Percentiles rank a stretch among this genome's conserved stretches.
Evolutionary conservation across 2,797 vertebrate species (phyloP).

Genomic region (Micrastur ruficollis): DNA sequence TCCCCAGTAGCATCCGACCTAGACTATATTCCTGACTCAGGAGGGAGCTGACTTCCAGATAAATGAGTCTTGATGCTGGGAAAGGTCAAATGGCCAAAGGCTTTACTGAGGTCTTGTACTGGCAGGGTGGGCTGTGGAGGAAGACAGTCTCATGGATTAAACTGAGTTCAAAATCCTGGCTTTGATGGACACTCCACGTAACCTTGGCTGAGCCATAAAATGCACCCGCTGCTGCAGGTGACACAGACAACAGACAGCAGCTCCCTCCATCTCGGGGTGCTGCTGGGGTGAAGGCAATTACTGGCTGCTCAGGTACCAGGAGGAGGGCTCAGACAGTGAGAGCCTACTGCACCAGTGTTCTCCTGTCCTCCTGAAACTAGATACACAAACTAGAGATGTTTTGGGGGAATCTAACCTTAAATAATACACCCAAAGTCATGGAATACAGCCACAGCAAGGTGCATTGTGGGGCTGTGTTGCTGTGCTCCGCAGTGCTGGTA

Average conservation of each 20-base stretch:
- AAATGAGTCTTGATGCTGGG: neutral
- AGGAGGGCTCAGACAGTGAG: neutral
- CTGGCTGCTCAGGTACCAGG: neutral
- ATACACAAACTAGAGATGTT: neutral
- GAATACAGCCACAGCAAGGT: accelerated
- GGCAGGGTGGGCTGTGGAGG: neutral
- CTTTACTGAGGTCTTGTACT: neutral
- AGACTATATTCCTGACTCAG: neutral
- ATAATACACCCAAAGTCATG: neutral
- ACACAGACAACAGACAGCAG: neutral
- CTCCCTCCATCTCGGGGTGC: accelerated
- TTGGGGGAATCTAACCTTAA: neutral
- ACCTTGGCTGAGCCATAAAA: neutral
- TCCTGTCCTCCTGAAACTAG: neutral
- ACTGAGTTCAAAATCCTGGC: neutral
- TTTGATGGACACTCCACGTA: neutral
- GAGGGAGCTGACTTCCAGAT: neutral
- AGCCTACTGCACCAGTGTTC: neutral
- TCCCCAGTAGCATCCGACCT: neutral
- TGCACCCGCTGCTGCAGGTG: neutral
- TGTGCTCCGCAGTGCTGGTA: neutral
- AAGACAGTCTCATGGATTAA: neutral
- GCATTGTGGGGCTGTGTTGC: accelerated
- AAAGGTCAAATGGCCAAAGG: conserved; percentile 10
- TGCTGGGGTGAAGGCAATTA: neutral